Conservation (phyloP, 2,888 invertebrate species). For the Esperia sulphurella region DNA sequence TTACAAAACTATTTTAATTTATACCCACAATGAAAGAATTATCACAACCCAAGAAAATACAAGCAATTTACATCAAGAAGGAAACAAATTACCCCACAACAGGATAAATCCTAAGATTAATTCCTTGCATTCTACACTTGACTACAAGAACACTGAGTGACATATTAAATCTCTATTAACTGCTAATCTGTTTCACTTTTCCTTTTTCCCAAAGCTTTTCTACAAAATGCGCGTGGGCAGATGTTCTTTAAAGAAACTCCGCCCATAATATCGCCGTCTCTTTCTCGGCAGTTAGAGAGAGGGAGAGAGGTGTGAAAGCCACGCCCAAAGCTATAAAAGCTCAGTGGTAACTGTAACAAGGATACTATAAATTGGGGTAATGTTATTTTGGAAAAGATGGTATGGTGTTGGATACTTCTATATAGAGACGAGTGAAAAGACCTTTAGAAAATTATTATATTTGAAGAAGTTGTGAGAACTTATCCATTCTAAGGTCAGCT, state of each 20-base stretch:
- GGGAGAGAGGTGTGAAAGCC: neutral
- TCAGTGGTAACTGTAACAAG: neutral
- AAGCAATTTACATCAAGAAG: neutral
- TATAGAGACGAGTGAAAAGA: no score
- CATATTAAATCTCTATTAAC: slow-evolving; percentile 27
- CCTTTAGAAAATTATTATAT: no score
- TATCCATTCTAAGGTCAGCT: no score
- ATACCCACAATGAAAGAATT: neutral
- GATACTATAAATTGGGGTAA: neutral
- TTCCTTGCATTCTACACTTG: slow-evolving; percentile 1
- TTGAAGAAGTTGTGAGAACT: no score
- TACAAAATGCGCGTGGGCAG: slow-evolving; percentile 39
- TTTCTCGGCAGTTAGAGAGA: slow-evolving; percentile 14
- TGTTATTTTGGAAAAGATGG: no score
- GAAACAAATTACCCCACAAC: neutral
- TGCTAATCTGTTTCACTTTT: slow-evolving; percentile 47
- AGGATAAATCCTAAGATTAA: neutral
- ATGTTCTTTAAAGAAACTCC: slow-evolving; percentile 44
- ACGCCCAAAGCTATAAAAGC: neutral
- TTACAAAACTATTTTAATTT: neutral
- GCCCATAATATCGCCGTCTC: slow-evolving; percentile 38
- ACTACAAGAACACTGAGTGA: slow-evolving; percentile 14
- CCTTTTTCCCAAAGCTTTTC: slow-evolving; percentile 30
- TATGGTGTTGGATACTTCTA: no score
- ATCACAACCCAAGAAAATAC: neutral